Conservation (phyloP, 2,113 vertebrate species). For the Ellobius talpinus region DNA sequence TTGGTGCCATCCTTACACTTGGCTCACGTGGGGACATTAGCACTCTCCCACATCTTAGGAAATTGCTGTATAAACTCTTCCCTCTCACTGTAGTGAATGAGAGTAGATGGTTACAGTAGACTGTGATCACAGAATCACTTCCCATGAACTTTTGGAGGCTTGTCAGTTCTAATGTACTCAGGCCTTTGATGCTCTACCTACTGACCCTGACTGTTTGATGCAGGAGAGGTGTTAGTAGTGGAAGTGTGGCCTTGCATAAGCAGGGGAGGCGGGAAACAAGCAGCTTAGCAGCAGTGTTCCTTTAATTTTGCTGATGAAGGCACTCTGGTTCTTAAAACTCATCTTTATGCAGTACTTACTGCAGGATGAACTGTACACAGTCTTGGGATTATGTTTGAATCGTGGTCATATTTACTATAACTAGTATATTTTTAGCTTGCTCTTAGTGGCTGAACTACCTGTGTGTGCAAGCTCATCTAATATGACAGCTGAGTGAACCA, state of each 20-base stretch:
- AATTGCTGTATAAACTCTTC: neutral
- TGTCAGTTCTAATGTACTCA: neutral
- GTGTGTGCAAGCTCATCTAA: neutral
- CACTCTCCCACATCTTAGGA: neutral
- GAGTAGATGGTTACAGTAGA: neutral
- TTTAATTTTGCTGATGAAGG: conserved; percentile 10
- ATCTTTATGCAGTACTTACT: neutral
- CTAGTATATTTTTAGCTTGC: neutral
- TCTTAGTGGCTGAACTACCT: neutral
- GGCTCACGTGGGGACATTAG: neutral
- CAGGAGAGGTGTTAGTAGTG: neutral
- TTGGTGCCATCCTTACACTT: neutral
- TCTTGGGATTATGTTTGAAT: conserved; percentile 32
- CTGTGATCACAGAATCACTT: neutral
- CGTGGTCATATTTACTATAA: neutral
- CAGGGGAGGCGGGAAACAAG: neutral
- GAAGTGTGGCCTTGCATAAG: neutral
- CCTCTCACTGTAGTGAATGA: neutral
- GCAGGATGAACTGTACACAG: neutral
- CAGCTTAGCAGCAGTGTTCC: neutral
- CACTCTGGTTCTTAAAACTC: neutral
- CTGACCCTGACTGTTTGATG: neutral
- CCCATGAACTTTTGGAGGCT: neutral
- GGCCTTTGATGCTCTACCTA: neutral
- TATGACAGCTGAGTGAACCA: neutral